These are phyloP conservation scores for Tiphia femorata DNA, from an alignment of 2,888 invertebrate genomes.

Conservation along the genomic window DNA sequence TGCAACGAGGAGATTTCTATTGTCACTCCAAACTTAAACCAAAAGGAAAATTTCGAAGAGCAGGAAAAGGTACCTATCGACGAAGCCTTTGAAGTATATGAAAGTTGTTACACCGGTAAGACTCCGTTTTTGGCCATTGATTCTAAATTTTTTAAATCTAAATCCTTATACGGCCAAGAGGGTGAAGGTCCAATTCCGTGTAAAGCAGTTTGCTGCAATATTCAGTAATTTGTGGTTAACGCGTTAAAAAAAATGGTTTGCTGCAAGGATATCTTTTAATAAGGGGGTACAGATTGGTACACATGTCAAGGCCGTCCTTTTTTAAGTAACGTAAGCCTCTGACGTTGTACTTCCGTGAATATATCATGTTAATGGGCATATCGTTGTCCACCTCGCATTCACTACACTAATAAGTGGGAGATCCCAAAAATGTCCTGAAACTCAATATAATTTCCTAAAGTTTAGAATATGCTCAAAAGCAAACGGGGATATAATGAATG, in stretches of 20 bases:
- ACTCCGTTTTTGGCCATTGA: slow-evolving; percentile 34
- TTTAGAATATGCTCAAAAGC: not conserved
- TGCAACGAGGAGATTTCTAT: slow-evolving; percentile 50
- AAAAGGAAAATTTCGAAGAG: slow-evolving; percentile 1
- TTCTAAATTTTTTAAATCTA: slow-evolving; percentile 37
- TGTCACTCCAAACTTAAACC: slow-evolving; percentile 39
- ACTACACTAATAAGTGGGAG: not conserved
- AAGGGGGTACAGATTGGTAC: not conserved
- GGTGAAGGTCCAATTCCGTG: slow-evolving; percentile 54
- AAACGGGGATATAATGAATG: slow-evolving; percentile 21
- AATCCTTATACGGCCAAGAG: slow-evolving; percentile 37
- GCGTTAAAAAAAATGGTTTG: not conserved
- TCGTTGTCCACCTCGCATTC: too few relatives aligned
- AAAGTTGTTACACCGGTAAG: slow-evolving; percentile 57
- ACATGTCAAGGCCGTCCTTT: slow-evolving; percentile 34
- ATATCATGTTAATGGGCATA: slow-evolving; percentile 18
- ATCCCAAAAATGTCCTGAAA: not conserved
- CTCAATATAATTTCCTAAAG: not conserved
- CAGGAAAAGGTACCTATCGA: slow-evolving; percentile 50
- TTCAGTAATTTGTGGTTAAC: slow-evolving; percentile 60
- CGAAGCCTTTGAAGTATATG: slow-evolving; percentile 64
- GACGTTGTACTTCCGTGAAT: slow-evolving; percentile 28
- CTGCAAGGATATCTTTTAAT: not conserved
- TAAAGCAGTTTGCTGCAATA: slow-evolving; percentile 61
- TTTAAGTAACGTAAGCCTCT: slow-evolving; percentile 30